A percentile compares a stretch with the other conserved stretches of the same genome.
These are phyloP conservation scores for Brachionus rotundiformis DNA, from an alignment of 1,140 invertebrate species.

Conservation along the genomic window DNA sequence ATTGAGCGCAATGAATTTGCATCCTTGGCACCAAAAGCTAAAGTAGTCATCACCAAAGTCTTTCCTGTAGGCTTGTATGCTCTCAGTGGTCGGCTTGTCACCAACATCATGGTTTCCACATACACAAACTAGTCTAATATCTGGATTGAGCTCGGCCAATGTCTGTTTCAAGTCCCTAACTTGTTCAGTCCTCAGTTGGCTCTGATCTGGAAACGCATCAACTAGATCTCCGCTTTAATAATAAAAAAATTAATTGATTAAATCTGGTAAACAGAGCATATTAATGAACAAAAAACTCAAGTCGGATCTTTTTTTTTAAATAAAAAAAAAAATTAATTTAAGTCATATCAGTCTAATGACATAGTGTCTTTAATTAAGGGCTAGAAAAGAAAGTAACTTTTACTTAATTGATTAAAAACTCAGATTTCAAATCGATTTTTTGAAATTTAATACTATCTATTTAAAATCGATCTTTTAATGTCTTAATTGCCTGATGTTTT, in stretches of 20 bases:
- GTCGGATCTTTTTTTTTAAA: conserved; percentile 39
- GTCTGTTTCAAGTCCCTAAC: conserved; percentile 55
- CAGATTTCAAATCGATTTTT: conserved; percentile 21
- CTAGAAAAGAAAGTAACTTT: background rate
- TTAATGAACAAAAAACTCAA: background rate
- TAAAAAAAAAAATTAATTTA: background rate
- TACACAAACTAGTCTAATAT: conserved; percentile 67
- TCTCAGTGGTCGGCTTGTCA: conserved; percentile 64
- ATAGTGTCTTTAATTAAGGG: conserved; percentile 36
- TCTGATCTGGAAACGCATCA: conserved; percentile 62
- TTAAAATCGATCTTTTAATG: conserved; percentile 15
- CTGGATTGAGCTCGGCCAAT: conserved; percentile 63
- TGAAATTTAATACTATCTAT: conserved; percentile 47
- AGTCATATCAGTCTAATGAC: background rate
- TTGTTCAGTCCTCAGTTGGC: conserved; percentile 58
- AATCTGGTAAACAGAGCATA: conserved; percentile 1
- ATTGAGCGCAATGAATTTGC: conserved; percentile 68
- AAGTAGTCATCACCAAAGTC: conserved; percentile 69
- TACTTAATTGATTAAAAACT: background rate
- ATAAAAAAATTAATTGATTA: conserved; percentile 5
- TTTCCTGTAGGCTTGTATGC: conserved; percentile 61
- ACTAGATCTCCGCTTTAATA: conserved; percentile 65
- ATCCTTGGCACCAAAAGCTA: conserved; percentile 66
- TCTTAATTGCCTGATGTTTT: background rate
- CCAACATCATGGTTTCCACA: conserved; percentile 70